Evolutionary conservation across 2,888 invertebrate species (phyloP), one percentile per base, ranked within the genome.

Genomic region (Dicycla oo): DNA sequence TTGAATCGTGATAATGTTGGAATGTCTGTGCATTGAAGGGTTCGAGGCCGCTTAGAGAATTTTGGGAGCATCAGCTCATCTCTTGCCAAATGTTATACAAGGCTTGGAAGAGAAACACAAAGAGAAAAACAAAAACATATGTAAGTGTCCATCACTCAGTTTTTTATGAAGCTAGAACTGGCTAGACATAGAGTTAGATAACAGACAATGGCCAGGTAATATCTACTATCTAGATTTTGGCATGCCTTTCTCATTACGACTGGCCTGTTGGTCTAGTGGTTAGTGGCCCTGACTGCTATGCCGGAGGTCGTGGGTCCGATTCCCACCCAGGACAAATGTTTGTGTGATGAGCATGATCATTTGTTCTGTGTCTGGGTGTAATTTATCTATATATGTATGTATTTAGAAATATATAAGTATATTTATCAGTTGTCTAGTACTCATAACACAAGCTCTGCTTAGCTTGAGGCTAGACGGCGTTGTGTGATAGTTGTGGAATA

Each of bases 1-100:
- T 79, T 80, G 79, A 69, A 67, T 65, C 47, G 61, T 78, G 84
- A 83, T 85, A 83, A 83, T 85, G 79, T 67, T 69, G 78, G 82
- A 80, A 83, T 85, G 73, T 60, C 47, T 80, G 65, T 63, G 66
- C 43, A 79, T 53, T 62, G 68, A 47, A 73, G 70, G 57, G 64
- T 70, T 73, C 30, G 69, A 73, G 72, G 69, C 68, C 67, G 47
- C 40, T 30, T 47, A 26, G 56, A 69, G 58, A 66, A 72, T 69
- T 64, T 68, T 47, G 30, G 51, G 73, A 74, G 68, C 69, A 69
- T 43, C 68, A 69, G 47, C 40, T 64, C 45, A 64, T 38, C 49
- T 70, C 70, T 74, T 80, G 69, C 69, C 68, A 84, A 83, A 76
- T 70, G 65, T 69, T 80, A 70, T 81, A 74, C 81, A 80, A 78